Conservation (phyloP, 1,140 invertebrate species). For the Drosophila seguyi region DNA sequence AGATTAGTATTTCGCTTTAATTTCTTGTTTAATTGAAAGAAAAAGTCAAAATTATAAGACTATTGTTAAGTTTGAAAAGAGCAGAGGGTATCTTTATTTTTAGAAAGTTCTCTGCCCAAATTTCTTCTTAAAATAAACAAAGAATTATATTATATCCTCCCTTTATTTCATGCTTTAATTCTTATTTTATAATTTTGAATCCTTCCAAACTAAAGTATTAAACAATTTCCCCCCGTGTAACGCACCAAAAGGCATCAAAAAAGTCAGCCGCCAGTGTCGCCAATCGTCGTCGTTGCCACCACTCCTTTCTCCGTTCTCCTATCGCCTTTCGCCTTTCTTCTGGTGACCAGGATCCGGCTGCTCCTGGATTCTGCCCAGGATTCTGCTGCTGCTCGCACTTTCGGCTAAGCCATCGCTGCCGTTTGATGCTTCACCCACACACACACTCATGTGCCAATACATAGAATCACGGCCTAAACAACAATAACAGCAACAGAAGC, state of each 20-base stretch:
- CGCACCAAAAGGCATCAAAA: conserved; percentile 50
- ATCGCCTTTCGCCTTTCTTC: conserved; percentile 40
- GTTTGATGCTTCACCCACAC: conserved; percentile 58
- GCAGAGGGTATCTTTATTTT: too few relatives aligned
- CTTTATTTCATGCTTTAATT: background rate
- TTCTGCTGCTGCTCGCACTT: conserved; percentile 63
- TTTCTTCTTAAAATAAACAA: background rate
- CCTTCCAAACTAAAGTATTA: background rate
- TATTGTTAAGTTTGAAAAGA: background rate
- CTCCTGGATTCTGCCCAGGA: conserved; percentile 20
- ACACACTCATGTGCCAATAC: conserved; percentile 23
- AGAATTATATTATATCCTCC: background rate
- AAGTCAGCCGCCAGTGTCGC: conserved; percentile 48
- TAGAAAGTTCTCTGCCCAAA: background rate
- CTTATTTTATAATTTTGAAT: background rate
- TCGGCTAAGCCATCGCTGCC: conserved; percentile 63
- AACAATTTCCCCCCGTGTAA: conserved; percentile 27
- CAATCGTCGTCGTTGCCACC: conserved; percentile 43
- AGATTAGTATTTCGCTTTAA: background rate
- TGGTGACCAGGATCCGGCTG: conserved; percentile 30
- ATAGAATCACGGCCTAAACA: conserved; percentile 68
- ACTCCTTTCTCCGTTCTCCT: conserved; percentile 25
- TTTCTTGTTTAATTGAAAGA: background rate
- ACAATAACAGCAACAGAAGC: conserved; percentile 54
- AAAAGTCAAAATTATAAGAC: background rate